Base-by-base conservation (phyloP, 2,888 invertebrate genomes). In the Hemistola chrysoprasaria region DNA sequence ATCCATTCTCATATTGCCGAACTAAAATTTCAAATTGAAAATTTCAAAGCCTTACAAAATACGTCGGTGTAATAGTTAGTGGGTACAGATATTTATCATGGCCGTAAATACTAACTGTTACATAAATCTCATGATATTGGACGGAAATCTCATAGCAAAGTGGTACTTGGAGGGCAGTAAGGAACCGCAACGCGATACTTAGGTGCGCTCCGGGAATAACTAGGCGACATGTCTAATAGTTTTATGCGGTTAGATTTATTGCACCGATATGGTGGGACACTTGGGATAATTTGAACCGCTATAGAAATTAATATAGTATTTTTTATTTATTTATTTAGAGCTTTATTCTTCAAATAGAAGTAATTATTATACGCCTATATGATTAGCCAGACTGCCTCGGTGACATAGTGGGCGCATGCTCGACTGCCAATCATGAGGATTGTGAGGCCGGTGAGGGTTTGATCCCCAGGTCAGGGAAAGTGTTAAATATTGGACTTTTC, bases 101-200 rank as follows among this genome's bases (percentile, higher is more conserved):
- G 16, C 16, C 16, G 46, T 50, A 52, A 49, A 56, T 53, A 52
- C 50, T 52, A 41, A 36, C 48, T 49, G 48, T 42, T 37, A 34
- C 38, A 53, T 58, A 55, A 58, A 58, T 58, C 53, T 53, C 45
- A 38, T 42, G 47, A 53, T 50, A 58, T 55, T 55, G 55, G 55
- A 55, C 57, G 50, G 57, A 52, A 58, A 55, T 53, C 53, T 51
- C 51, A 53, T 53, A 50, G 51, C 55, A 53, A 52, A 50, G 47
- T 53, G 50, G 53, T 50, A 44, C 45, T 53, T 44, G 47, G 41
- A 33, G 39, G 36, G 47, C 43, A 43, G 47, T 48, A 50, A 53
- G 50, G 50, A 48, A 53, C 53, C 50, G 43, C 48, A 42, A 38
- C 42, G 48, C 53, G 33, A 53, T 53, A 53, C 47, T 50, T 53